These are phyloP conservation scores for Conus ventricosus DNA, from an alignment of 1,140 invertebrate species.

Conservation along the genomic window DNA sequence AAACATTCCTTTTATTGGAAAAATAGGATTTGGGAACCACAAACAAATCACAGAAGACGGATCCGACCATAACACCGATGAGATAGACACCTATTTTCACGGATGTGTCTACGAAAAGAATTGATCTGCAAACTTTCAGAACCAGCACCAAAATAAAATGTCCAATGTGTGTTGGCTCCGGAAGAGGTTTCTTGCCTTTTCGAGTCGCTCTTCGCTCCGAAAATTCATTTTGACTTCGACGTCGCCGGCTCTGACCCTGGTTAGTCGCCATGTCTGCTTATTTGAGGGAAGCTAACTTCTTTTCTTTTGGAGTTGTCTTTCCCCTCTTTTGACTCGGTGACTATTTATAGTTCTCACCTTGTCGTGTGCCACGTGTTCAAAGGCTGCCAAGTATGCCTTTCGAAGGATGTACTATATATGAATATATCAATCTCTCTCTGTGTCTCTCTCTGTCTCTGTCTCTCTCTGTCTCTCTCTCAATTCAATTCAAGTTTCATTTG, in stretches of 20 bases:
- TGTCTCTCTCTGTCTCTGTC: too few relatives aligned
- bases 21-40: slow-evolving; percentile 90
- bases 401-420: too few relatives aligned
- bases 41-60: slow-evolving; percentile 86
- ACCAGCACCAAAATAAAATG: slow-evolving; percentile 88
- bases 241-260: neutral
- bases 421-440: too few relatives aligned
- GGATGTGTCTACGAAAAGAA: slow-evolving; percentile 87
- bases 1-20: slow-evolving; percentile 88
- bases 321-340: neutral
- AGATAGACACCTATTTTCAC: slow-evolving; percentile 92
- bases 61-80: slow-evolving; percentile 86
- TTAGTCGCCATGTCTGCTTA: slow-evolving; percentile 42
- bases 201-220: slow-evolving; percentile 21
- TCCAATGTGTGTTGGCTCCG: slow-evolving; percentile 86
- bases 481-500: too few relatives aligned
- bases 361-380: neutral
- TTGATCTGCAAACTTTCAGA: slow-evolving; percentile 90
- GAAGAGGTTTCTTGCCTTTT: slow-evolving; percentile 81
- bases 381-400: too few relatives aligned
- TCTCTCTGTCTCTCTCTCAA: too few relatives aligned
- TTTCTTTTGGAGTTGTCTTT: neutral
- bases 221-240: slow-evolving; percentile 11
- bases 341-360: neutral
- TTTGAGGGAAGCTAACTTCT: neutral